Evolutionary conservation across 1,140 invertebrate genomes (phyloP), one percentile per base, ranked within the genome.

Genomic region (Colletes latitarsis): DNA sequence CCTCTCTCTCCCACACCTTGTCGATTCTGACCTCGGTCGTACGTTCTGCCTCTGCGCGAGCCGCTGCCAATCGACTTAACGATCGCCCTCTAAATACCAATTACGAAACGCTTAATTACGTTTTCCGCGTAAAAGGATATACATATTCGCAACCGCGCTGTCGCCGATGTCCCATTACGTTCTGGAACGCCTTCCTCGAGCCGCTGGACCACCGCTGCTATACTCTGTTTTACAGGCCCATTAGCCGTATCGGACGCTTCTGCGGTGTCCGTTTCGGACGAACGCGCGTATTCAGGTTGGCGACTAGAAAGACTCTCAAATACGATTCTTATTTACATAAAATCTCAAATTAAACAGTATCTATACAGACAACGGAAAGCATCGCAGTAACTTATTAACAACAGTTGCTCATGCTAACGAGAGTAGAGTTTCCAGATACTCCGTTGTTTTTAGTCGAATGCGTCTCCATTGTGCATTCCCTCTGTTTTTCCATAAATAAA

Each of bases 61-160:
- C 53, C 67, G 57, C 62, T 55, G 55, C 68, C 70, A 60, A 71
- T 76, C 79, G 81, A 14, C 60, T 62, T 83, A 86, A 86, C 76
- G 81, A 82, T 80, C 63, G 52, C 71, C 43, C 52, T 49, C 66
- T 85, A 82, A 86, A 82, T 86, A 86, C 75, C 84, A 74, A 71
- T 86, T 86, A 73, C 81, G 84, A 81, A 86, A 86, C 60, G 60
- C 55, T 82, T 75, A 86, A 86, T 86, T 82, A 82, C 72, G 57
- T 77, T 85, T 82, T 53, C 68, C 66, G 72, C 71, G 53, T 74
- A 85, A 85, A 76, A 79, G 77, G 69, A 79, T 46, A 78, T 63
- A 72, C 58, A 81, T 85, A 81, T 84, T 81, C 46, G 73, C 72
- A 64, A 73, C n/a, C 46, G 64, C 15, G 15, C 30, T 53, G 8